A percentile compares a stretch with the other conserved stretches of the same genome.
Evolutionary conservation across 2,888 invertebrate species (phyloP).

Genomic region (Gnatocerus cornutus): DNA sequence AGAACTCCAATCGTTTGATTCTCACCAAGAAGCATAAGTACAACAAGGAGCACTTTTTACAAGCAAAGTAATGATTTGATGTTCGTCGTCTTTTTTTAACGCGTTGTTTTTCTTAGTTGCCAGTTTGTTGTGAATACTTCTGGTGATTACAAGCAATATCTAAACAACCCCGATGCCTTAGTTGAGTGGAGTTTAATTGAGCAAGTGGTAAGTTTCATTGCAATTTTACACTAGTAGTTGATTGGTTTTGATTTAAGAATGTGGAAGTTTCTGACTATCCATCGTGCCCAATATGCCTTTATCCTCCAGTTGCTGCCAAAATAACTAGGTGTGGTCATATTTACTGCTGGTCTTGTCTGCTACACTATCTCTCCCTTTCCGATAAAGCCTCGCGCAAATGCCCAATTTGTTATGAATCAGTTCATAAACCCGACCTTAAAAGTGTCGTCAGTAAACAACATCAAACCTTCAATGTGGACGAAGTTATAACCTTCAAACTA

Average conservation of each 20-base stretch:
- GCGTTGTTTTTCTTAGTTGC: slow-evolving; percentile 78
- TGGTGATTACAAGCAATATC: slow-evolving; percentile 85
- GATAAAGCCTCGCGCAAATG: slow-evolving; percentile 90
- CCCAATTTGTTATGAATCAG: slow-evolving; percentile 92
- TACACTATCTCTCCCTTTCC: slow-evolving; percentile 91
- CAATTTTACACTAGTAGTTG: slow-evolving; percentile 21
- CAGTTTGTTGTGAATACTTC: slow-evolving; percentile 93
- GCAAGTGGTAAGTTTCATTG: slow-evolving; percentile 84
- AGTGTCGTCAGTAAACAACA: slow-evolving; percentile 77
- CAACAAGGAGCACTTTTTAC: slow-evolving; percentile 94
- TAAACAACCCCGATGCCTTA: slow-evolving; percentile 89
- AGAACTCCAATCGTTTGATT: slow-evolving; percentile 67
- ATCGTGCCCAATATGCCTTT: slow-evolving; percentile 94
- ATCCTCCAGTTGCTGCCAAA: slow-evolving; percentile 89
- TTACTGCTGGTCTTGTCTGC: slow-evolving; percentile 96
- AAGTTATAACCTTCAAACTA: slow-evolving; percentile 83
- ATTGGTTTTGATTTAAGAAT: slow-evolving; percentile 68
- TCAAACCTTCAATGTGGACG: slow-evolving; percentile 75
- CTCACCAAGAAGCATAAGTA: slow-evolving; percentile 80
- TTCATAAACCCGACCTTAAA: slow-evolving; percentile 88
- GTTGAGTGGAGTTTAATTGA: slow-evolving; percentile 95
- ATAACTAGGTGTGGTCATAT: slow-evolving; percentile 96
- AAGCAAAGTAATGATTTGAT: slow-evolving; percentile 95
- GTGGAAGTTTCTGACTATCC: slow-evolving; percentile 79
- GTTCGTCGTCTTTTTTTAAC: slow-evolving; percentile 1